These are phyloP conservation scores for Lomographa bimaculata DNA, from an alignment of 2,888 invertebrate species.

Conservation along the genomic window DNA sequence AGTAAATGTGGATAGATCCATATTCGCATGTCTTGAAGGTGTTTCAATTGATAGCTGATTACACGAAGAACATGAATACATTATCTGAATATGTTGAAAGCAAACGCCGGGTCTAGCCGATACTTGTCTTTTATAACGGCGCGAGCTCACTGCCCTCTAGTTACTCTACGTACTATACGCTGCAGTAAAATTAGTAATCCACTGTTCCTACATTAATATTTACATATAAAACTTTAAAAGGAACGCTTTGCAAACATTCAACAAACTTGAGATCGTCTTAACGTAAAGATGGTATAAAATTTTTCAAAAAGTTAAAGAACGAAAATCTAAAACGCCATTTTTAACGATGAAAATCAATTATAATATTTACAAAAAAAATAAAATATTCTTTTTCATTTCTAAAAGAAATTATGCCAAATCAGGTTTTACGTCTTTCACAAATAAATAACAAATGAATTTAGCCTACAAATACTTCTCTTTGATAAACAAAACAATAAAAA, in stretches of 20 bases:
- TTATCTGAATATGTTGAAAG: constrained; percentile 66
- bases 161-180: constrained; percentile 57
- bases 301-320: constrained; percentile 73
- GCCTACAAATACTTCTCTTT: constrained; percentile 80
- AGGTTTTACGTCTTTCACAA: constrained; percentile 77
- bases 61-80: constrained; percentile 77
- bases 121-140: constrained; percentile 57
- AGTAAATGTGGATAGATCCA: constrained; percentile 70
- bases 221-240: constrained; percentile 84
- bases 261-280: constrained; percentile 84
- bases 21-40: constrained; percentile 74
- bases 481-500: constrained; percentile 83
- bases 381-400: constrained; percentile 47
- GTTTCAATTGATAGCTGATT: constrained; percentile 75
- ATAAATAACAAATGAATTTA: constrained; percentile 83
- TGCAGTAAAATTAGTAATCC: constrained; percentile 77
- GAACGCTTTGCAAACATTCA: constrained; percentile 84
- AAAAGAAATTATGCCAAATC: constrained; percentile 68
- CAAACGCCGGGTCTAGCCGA: constrained; percentile 49
- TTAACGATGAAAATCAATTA: constrained; percentile 45
- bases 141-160: constrained; percentile 45
- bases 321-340: constrained; percentile 69
- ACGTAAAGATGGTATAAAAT: constrained; percentile 80
- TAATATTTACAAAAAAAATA: constrained; percentile 69
- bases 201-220: constrained; percentile 79